Base-by-base conservation (phyloP, 2,888 invertebrate species). In the Oscheius sp. region DNA sequence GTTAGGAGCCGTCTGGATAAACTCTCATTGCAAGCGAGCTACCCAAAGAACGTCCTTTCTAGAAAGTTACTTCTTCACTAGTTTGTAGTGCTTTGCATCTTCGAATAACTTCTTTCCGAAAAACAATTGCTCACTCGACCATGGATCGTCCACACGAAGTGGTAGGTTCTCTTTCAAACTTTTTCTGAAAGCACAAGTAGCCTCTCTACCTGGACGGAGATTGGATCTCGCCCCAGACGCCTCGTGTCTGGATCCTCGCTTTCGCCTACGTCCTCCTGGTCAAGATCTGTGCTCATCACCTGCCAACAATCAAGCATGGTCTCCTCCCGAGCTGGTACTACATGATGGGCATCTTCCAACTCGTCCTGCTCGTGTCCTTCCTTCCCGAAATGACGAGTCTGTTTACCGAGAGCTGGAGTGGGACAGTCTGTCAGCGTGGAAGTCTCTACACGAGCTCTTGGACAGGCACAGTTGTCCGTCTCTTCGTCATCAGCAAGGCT, bases 401-500 rank as follows among this genome's bases (percentile, higher is more conserved):
- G 7, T 11, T 77, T 9, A 53, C 68, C 58, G 74, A 75, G 13
- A 80, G 82, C 53, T 80, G 79, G 78, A 66, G 73, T 51, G 77
- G 72, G 21, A 73, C 76, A 2, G 76, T 82, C 11, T 82, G 82
- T 50, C 60, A 50, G 13, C 48, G 77, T 32, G 80, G 72, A n/a
- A 55, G 74, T 1, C 65, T 79, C 9, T 81, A 77, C 59, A 72
- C 76, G 13, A 76, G 79, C 48, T 60, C 33, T 7, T 50, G 53
- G n/a, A 42, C 59, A 2, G 70, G 70, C 13, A 47, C 50, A 0
- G 76, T 77, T 35, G 76, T 79, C 7, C 59, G 72, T 29, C 55
- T 82, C 21, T 82, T 79, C 74, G 77, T 79, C 13, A 35, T 79
- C 32, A 76, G 75, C 3, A 82, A 82, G 57, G 42, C 76, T 1